Percentiles rank a stretch among this genome's conserved stretches.
Evolutionary conservation across 1,140 invertebrate genomes (phyloP).

Genomic region (Drosophila equinoxialis): DNA sequence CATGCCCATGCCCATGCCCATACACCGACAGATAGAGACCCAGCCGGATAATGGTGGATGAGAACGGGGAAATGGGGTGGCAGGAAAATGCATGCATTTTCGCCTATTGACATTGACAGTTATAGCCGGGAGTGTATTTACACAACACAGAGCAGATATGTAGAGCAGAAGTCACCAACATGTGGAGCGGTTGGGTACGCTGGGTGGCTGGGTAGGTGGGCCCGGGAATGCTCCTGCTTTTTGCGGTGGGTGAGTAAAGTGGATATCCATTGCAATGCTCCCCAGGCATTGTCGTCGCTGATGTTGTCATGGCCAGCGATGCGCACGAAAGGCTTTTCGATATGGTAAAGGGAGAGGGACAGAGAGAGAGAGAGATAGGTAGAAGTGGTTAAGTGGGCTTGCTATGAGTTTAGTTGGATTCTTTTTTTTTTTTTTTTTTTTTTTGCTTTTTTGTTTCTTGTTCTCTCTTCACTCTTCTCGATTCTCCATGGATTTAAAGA

Average conservation of each 20-base stretch:
- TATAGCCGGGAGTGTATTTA: conserved; percentile 70
- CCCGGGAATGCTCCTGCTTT: no score
- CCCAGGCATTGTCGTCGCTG: conserved; percentile 33
- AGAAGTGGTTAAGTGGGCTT: conserved; percentile 32
- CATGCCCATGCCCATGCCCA: not conserved
- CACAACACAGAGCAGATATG: conserved; percentile 54
- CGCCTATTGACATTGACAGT: conserved; percentile 73
- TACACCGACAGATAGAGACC: no score
- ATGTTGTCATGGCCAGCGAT: conserved; percentile 46
- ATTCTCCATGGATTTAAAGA: not conserved
- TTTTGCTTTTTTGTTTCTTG: not conserved
- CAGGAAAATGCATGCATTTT: conserved; percentile 15
- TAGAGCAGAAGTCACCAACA: conserved; percentile 34
- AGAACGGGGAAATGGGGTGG: not conserved
- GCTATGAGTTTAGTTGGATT: conserved; percentile 7
- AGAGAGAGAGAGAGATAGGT: not conserved
- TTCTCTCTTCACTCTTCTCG: not conserved
- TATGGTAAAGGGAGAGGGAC: not conserved
- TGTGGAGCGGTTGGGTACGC: not conserved
- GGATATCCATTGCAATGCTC: conserved; percentile 18
- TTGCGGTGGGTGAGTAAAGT: conserved; percentile 7
- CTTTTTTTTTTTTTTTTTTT: not conserved
- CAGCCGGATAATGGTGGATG: not conserved
- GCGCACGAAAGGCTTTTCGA: conserved; percentile 39
- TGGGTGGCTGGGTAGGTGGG: not conserved